These are phyloP conservation scores for Chiroxiphia lanceolata DNA, from an alignment of 2,797 vertebrate species.

Conservation along the genomic window DNA sequence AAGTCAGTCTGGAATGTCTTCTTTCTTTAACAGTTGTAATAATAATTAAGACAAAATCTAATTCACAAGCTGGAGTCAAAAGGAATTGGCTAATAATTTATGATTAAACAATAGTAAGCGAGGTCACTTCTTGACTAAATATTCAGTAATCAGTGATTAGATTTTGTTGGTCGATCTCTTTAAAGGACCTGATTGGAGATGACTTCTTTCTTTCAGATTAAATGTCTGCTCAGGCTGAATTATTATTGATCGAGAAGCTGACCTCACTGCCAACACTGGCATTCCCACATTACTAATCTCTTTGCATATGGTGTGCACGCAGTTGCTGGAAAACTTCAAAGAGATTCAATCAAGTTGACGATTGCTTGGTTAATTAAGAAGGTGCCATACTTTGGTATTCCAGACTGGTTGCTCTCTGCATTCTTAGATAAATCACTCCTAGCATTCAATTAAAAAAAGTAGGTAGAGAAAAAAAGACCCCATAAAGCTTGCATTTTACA, in stretches of 20 bases:
- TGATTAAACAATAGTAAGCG: slow-evolving; percentile 50
- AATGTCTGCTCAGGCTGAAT: slow-evolving; percentile 56
- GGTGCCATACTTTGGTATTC: slow-evolving; percentile 41
- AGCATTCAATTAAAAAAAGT: neutral
- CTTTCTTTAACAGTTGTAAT: neutral
- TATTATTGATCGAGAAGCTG: slow-evolving; percentile 72
- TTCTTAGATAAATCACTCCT: slow-evolving; percentile 1
- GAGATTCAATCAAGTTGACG: slow-evolving; percentile 52
- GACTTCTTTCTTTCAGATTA: slow-evolving; percentile 74
- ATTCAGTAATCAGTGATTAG: slow-evolving; percentile 62
- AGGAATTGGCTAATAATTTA: slow-evolving; percentile 54
- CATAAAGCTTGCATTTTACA: neutral
- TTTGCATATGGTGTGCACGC: neutral
- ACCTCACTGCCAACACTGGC: slow-evolving; percentile 46
- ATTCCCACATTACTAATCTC: slow-evolving; percentile 60
- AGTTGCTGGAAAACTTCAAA: slow-evolving; percentile 47
- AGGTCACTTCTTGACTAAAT: slow-evolving; percentile 64
- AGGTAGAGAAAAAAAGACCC: neutral
- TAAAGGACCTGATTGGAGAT: slow-evolving; percentile 66
- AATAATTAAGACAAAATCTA: slow-evolving; percentile 33
- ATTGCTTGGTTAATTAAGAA: slow-evolving; percentile 64
- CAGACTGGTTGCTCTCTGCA: neutral
- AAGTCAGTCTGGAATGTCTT: neutral
- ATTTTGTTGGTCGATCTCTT: slow-evolving; percentile 57
- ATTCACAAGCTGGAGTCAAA: slow-evolving; percentile 18